Base-by-base conservation (phyloP, 1,140 invertebrate species). In the Aphis gossypii region DNA sequence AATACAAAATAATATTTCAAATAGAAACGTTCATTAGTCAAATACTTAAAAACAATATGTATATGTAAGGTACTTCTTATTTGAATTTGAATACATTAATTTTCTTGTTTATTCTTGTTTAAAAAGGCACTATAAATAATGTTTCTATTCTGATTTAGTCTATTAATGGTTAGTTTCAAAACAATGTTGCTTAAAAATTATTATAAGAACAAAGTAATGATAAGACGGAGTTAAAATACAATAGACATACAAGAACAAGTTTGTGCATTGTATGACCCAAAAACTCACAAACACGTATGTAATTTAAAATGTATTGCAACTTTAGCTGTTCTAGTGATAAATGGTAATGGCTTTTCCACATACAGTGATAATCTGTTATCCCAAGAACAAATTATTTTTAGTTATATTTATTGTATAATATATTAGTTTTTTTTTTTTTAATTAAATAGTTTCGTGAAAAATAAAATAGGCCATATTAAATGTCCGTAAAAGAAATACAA, bases 201-300 rank as follows among this genome's bases (percentile, higher is more conserved):
- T 68, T 14, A 30, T 30, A 4, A 68, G 30, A n/a, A 76, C 30
- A 76, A 76, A 18, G 60, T n/a, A n/a, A 76, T 14, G 30, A n/a
- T 18, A n/a, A 76, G 60, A n/a, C 9, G n/a, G n/a, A 76, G n/a
- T 30, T 76, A 76, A 76, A 76, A n/a, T 35, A 76, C 30, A 76
- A 76, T 76, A 76, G 60, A 76, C 60, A 76, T 76, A 76, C 30
- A 76, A 76, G n/a, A n/a, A 76, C 60, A 76, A 76, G 60, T 76
- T 76, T 76, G 30, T 76, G 30, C 14, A 76, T 76, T 76, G n/a
- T 76, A 41, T 41, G 38, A 41, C 82, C 82, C 82, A 41, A 83
- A 83, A 83, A 83, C 35, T 83, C 82, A 83, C 35, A 41, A 83
- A 41, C 82, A 41, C 35, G 82, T 38, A 38, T 38, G 82, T 41